phyloP scores from a whole-genome alignment of 2,113 vertebrate species.

The Promerops cafer region DNA sequence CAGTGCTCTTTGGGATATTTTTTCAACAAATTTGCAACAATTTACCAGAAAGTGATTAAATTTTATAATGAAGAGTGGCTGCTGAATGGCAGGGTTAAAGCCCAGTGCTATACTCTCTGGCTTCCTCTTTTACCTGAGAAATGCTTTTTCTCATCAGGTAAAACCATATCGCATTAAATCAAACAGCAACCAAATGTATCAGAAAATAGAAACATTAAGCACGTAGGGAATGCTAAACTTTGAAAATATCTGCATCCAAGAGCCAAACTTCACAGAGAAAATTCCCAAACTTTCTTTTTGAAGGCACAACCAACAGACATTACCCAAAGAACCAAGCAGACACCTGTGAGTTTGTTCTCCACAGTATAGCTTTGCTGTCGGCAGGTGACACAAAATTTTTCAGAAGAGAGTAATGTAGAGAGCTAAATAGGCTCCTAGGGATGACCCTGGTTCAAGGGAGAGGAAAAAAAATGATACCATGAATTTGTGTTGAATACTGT shows the following conservation, averaged over 20 bases:
- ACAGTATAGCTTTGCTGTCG: background rate
- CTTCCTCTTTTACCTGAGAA: constrained; percentile 1
- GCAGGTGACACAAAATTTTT: background rate
- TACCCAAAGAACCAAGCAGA: background rate
- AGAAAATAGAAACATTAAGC: background rate
- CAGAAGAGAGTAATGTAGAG: background rate
- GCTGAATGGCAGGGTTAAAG: background rate
- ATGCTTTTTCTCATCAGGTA: constrained; percentile 38
- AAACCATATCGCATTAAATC: background rate
- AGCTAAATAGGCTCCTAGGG: background rate
- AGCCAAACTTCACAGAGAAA: background rate
- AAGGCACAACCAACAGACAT: background rate
- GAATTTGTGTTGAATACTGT: background rate
- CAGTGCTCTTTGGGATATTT: constrained; percentile 5
- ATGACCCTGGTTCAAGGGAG: background rate
- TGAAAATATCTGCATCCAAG: background rate
- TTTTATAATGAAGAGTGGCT: constrained; percentile 12
- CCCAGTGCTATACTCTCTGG: background rate
- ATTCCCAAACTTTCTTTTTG: background rate
- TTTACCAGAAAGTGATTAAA: constrained; percentile 38
- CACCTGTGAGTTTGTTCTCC: background rate
- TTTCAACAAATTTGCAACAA: constrained; percentile 51
- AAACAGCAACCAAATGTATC: background rate
- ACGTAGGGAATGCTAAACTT: background rate
- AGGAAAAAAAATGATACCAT: background rate